phyloP scores from a whole-genome alignment of 2,888 invertebrate species.

The Apantesis nais region DNA sequence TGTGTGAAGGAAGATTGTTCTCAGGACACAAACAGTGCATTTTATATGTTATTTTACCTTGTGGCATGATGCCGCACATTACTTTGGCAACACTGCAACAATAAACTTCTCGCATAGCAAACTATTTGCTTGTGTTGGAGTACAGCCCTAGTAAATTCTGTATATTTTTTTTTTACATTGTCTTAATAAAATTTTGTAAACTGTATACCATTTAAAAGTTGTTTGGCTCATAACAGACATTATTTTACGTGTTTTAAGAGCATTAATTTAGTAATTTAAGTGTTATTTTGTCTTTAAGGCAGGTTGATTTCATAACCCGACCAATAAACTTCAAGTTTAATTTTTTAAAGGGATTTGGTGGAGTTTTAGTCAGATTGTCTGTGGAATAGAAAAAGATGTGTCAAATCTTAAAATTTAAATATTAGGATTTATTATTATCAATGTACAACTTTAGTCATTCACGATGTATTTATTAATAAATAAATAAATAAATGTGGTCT shows the following conservation, averaged over 20 bases:
- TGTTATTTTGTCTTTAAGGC: conserved; percentile 40
- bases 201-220: conserved; percentile 34
- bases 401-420: conserved; percentile 47
- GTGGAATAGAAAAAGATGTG: conserved; percentile 36
- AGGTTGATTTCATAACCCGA: conserved; percentile 43
- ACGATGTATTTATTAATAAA: conserved; percentile 73
- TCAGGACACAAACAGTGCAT: background rate
- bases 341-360: conserved; percentile 6
- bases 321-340: conserved; percentile 41
- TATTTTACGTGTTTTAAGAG: background rate
- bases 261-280: conserved; percentile 30
- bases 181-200: background rate
- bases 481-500: conserved; percentile 77
- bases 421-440: conserved; percentile 70
- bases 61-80: no score
- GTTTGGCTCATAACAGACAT: conserved; percentile 19
- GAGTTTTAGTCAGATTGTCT: conserved; percentile 26
- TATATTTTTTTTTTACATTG: background rate
- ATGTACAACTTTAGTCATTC: conserved; percentile 82
- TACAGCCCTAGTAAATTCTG: no score
- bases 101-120: background rate
- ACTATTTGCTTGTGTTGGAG: background rate
- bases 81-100: no score
- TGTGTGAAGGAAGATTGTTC: background rate
- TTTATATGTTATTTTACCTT: background rate